Conservation (phyloP, 2,888 invertebrate species). For the Amiota minor region DNA sequence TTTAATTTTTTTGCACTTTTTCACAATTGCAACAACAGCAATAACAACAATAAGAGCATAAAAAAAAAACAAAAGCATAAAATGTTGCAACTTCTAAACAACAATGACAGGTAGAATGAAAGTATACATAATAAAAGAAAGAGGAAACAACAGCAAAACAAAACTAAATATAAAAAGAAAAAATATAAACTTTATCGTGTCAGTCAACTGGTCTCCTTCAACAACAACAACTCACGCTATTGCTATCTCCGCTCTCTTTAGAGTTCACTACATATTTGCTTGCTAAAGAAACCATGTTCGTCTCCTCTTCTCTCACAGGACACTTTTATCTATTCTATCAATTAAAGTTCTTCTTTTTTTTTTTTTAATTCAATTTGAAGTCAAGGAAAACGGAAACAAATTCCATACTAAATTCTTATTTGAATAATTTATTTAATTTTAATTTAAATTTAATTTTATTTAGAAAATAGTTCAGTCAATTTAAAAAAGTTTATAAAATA, state of each 20-base stretch:
- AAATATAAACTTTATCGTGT: background rate
- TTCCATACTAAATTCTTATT: too few species aligned
- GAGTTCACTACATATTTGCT: background rate
- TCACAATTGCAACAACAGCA: background rate
- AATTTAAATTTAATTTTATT: too few species aligned
- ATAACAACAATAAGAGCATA: background rate
- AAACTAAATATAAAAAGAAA: too few species aligned
- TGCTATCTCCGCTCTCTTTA: background rate
- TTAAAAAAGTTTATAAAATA: background rate
- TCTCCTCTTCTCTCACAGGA: background rate
- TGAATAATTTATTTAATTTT: too few species aligned
- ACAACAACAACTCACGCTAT: background rate
- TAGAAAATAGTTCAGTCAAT: too few species aligned
- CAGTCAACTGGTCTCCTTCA: constrained; percentile 3
- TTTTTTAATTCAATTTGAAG: background rate
- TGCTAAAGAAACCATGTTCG: background rate
- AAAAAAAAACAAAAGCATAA: background rate
- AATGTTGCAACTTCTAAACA: background rate
- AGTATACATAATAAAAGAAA: too few species aligned
- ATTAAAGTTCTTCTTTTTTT: constrained; percentile 7
- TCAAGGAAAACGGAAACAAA: background rate
- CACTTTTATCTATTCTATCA: background rate
- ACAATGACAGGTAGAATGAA: constrained; percentile 3
- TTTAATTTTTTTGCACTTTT: background rate
- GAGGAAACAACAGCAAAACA: too few species aligned